These are phyloP conservation scores for Mimachlamys varia DNA, from an alignment of 2,888 invertebrate genomes.

Conservation along the genomic window DNA sequence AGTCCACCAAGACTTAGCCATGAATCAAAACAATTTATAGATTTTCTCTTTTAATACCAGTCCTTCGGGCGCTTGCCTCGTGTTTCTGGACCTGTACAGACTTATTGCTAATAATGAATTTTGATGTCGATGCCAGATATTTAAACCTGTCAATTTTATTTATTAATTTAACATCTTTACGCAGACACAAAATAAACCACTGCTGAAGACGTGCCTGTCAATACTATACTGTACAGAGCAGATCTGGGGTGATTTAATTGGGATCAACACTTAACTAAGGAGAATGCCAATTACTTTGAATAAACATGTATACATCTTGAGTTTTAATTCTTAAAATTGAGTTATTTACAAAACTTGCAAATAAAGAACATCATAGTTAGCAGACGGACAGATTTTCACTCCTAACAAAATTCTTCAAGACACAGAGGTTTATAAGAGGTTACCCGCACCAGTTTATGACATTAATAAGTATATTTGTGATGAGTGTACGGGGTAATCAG, in stretches of 20 bases:
- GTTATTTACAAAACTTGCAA: neutral
- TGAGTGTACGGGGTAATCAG: neutral
- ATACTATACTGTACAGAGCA: neutral
- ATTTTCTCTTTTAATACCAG: conserved; percentile 7
- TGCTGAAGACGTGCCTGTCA: neutral
- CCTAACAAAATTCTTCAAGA: too few species aligned
- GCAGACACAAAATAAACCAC: neutral
- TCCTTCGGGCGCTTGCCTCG: neutral
- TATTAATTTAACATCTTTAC: conserved; percentile 18
- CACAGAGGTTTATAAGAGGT: too few species aligned
- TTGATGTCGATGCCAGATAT: neutral
- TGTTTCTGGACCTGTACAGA: conserved; percentile 9
- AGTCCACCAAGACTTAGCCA: neutral
- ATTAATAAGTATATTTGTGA: neutral
- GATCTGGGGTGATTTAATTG: too few species aligned
- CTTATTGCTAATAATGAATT: neutral
- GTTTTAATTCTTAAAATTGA: neutral
- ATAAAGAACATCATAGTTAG: neutral
- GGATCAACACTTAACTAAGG: neutral
- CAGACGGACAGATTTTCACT: neutral
- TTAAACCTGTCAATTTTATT: conserved; percentile 16
- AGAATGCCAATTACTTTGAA: neutral
- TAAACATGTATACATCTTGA: too few species aligned
- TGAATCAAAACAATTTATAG: conserved; percentile 31
- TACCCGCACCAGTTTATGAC: neutral